Conservation (phyloP, 1,140 invertebrate species). For the Papilio machaon region DNA sequence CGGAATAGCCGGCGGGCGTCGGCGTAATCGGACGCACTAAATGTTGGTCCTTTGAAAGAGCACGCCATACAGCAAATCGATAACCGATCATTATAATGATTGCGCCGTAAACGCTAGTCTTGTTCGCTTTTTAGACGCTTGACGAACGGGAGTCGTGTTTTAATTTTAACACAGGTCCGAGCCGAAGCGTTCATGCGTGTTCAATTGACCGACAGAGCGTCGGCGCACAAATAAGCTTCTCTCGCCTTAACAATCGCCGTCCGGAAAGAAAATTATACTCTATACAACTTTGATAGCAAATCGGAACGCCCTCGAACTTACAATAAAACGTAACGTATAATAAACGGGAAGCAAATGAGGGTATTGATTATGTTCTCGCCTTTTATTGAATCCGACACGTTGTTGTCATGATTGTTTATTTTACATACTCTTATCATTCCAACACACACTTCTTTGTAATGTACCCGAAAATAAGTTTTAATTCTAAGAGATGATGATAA, state of each 20-base stretch:
- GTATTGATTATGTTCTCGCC: constrained; percentile 18
- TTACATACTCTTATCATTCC: background rate
- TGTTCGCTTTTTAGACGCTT: constrained; percentile 63
- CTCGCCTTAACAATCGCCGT: constrained; percentile 47
- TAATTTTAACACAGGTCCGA: constrained; percentile 50
- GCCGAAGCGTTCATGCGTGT: constrained; percentile 42
- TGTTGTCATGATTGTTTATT: constrained; percentile 1
- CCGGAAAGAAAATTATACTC: constrained; percentile 47
- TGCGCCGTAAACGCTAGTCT: constrained; percentile 68
- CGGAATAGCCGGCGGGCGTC: constrained; percentile 62
- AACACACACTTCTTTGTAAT: background rate
- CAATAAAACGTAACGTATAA: constrained; percentile 23
- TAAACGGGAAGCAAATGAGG: constrained; percentile 20
- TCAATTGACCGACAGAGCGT: constrained; percentile 43
- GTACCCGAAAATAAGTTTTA: background rate
- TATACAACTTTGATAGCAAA: constrained; percentile 29
- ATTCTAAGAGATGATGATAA: background rate
- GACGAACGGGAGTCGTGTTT: constrained; percentile 74
- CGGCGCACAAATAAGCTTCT: constrained; percentile 46
- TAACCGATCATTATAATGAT: constrained; percentile 80
- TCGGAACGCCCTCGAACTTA: constrained; percentile 18
- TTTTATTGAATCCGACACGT: constrained; percentile 13
- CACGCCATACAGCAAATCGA: constrained; percentile 76
- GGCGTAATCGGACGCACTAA: constrained; percentile 68
- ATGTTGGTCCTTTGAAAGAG: constrained; percentile 72